Conservation (phyloP, 35 echinoderm and acorn worm genomes). For the Hemicentrotus pulcherrimus region DNA sequence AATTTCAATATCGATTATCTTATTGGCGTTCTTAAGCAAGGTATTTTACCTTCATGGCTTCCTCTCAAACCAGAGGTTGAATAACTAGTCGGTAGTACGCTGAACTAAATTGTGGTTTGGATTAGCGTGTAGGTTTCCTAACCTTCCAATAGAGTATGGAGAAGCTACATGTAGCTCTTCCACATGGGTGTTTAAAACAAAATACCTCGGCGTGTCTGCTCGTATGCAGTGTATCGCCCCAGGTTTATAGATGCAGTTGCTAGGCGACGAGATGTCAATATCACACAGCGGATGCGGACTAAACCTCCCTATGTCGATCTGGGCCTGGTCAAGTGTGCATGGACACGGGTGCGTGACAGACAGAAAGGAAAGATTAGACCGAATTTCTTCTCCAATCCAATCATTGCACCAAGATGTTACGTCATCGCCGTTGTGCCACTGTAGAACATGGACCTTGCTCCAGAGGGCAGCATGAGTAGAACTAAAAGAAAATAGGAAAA, state of each 20-base stretch:
- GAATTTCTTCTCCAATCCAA: neutral
- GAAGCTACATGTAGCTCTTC: too few relatives aligned
- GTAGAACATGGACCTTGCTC: neutral
- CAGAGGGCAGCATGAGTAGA: neutral
- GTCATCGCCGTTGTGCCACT: neutral
- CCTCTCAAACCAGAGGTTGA: too few relatives aligned
- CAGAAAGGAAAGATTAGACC: neutral
- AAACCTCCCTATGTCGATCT: conserved; percentile 32
- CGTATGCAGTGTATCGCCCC: conserved; percentile 33
- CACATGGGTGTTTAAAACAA: too few relatives aligned
- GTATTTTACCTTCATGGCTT: too few relatives aligned
- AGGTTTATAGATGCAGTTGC: conserved; percentile 20
- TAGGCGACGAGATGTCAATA: neutral
- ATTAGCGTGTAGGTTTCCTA: too few relatives aligned
- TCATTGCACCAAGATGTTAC: neutral
- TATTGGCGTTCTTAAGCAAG: too few relatives aligned
- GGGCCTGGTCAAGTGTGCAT: conserved; percentile 37
- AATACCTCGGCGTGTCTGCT: conserved; percentile 34
- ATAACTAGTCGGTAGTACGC: too few relatives aligned
- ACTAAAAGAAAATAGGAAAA: too few relatives aligned
- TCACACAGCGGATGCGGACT: conserved; percentile 35
- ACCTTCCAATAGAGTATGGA: too few relatives aligned
- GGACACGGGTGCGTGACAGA: neutral
- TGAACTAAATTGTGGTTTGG: too few relatives aligned
- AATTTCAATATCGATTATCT: too few relatives aligned